Base-by-base conservation (phyloP, 2,888 invertebrate species). In the Elmis aenea region DNA sequence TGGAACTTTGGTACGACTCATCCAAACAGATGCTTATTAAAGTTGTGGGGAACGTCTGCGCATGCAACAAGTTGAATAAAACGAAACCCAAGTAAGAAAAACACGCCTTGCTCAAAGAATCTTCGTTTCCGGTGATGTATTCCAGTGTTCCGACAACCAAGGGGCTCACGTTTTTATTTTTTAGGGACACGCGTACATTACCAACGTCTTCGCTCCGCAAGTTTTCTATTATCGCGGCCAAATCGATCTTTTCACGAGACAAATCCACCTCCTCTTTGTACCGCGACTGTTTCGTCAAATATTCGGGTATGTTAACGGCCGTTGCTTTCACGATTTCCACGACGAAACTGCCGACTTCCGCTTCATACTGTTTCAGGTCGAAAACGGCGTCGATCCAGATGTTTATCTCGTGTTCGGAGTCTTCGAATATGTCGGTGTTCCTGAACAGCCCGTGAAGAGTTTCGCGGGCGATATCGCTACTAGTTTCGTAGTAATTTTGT, bases 391-490 rank as follows among this genome's bases (percentile, higher is more conserved):
- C 23, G 5, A 47, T 35, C 47, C 47, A 47, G 27, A 45, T n/a
- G 13, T 33, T 26, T 23, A 84, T 75, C 66, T 87, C 85, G 35
- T 73, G 68, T 42, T 70, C 69, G 45, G 75, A 76, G 11, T 72
- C 74, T 55, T 81, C 77, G 58, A 86, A 86, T 45, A 83, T 69
- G 3, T 73, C 71, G 0, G 79, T 79, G 38, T 74, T 77, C 49
- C 69, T 71, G 13, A 87, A 73, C 38, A 86, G 72, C 28, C 66
- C 68, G 26, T 65, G 64, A 13, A 83, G 60, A 2, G 60, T 46
- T 15, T 23, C 26, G 31, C 56, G 49, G 12, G 51, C 55, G n/a
- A 61, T 59, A 11, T 45, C 25, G 29, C 49, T 46, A 11, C 48
- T 50, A 3, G 70, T 58, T 67, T 72, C 4, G 67, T 71, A 46